Base-by-base conservation (phyloP, 2,797 vertebrate species). In the Cynopterus sphinx region DNA sequence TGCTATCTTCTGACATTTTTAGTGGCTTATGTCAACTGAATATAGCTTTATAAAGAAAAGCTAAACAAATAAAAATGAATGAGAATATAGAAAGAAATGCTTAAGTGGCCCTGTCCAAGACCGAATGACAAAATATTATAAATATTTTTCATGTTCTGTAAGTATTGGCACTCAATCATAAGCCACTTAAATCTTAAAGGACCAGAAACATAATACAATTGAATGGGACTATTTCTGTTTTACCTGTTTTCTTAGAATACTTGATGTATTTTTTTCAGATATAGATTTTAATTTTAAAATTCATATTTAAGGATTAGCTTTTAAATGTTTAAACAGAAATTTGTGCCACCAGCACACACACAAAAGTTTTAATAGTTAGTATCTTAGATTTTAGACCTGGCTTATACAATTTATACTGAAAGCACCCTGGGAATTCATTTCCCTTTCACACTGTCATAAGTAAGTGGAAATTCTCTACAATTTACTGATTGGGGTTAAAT, bases 1-100 rank as follows among this genome's bases (percentile, higher is more conserved):
- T 90, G 36, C 43, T 94, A 31, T 82, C 57, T 95, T 90, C 46
- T 97, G 96, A 96, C 78, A 96, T 87, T 96, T 95, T 96, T 88
- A 91, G 74, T 88, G 73, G 53, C 49, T 91, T 96, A 88, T 91
- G 65, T 36, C 77, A 93, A 88, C 51, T 8, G 53, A 92, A 84
- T 84, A 39, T 84, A 39, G 39, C 70, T 96, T 97, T 96, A 67
- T 41, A 94, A 87, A 95, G 43, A 92, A 81, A 95, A 88, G 92
- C 81, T 86, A 93, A 96, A 83, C 87, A 79, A 91, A 89, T 90
- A 89, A 90, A 96, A 95, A 55, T 53, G 75, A 93, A 84, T 75
- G 55, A 24, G 39, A 2, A 83, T 67, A 75, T 33, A 67, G 39
- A 90, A 17, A 93, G 39, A 93, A 97, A 59, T 74, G 31, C 31